Conservation (phyloP, 2,888 invertebrate genomes). For the Eristalis arbustorum region DNA sequence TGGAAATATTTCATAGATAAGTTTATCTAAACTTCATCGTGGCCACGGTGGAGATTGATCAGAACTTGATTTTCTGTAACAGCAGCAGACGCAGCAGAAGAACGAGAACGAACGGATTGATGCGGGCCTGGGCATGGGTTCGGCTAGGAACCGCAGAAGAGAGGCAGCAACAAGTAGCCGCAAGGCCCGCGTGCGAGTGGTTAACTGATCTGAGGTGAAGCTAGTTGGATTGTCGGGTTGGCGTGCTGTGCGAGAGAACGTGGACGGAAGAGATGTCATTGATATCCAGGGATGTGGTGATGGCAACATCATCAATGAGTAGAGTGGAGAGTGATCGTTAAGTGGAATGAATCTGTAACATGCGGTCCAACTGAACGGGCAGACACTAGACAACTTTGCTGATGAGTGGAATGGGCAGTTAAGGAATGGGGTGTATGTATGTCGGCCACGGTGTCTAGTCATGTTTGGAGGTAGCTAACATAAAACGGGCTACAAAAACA, state of each 20-base stretch:
- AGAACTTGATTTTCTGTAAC: conserved; percentile 51
- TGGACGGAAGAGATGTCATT: conserved; percentile 52
- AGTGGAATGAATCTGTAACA: conserved; percentile 51
- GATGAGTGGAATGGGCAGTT: neutral
- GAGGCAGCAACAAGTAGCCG: conserved; percentile 57
- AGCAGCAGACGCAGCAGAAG: neutral
- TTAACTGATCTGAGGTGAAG: conserved; percentile 35
- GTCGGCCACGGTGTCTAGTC: neutral
- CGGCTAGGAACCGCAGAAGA: conserved; percentile 61
- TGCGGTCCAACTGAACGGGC: conserved; percentile 37
- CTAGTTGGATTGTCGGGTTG: neutral
- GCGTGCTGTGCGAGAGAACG: conserved; percentile 21
- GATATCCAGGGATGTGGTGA: conserved; percentile 62
- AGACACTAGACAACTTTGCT: conserved; percentile 40
- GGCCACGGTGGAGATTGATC: conserved; percentile 41
- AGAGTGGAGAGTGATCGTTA: conserved; percentile 30
- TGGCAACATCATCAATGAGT: conserved; percentile 43
- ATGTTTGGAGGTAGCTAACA: no score
- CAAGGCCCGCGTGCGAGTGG: conserved; percentile 65
- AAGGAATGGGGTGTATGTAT: neutral
- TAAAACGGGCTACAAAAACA: no score
- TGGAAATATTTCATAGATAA: conserved; percentile 60
- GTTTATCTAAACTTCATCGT: conserved; percentile 55
- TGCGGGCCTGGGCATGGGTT: conserved; percentile 39
- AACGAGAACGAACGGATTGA: conserved; percentile 20